Conservation (phyloP, 2,113 vertebrate genomes). For the Toxostoma redivivum region DNA sequence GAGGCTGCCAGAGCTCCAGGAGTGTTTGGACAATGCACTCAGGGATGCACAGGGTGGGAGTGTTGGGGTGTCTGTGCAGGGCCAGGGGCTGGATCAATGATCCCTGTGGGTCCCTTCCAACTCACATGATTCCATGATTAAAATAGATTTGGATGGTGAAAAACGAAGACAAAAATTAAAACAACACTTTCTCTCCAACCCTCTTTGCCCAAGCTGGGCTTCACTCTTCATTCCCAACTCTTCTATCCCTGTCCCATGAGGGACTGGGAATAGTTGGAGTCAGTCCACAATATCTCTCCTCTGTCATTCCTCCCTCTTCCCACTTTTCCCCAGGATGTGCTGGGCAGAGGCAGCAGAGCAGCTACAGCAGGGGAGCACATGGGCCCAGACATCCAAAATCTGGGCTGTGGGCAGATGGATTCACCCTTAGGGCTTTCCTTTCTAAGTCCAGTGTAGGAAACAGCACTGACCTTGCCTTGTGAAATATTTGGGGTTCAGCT, state of each 20-base stretch:
- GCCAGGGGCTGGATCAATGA: accelerated
- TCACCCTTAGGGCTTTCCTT: not conserved
- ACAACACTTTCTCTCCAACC: not conserved
- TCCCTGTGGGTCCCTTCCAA: not conserved
- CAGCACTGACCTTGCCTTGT: not conserved
- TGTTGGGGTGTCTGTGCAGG: not conserved
- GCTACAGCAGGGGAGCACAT: not conserved
- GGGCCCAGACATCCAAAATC: not conserved
- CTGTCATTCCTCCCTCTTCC: not conserved
- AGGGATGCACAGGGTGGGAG: not conserved
- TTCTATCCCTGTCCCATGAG: not conserved
- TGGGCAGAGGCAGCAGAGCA: not conserved
- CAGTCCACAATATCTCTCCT: not conserved
- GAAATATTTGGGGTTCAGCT: not conserved
- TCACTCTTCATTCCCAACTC: not conserved
- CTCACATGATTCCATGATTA: not conserved
- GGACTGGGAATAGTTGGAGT: not conserved
- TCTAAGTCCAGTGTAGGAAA: not conserved
- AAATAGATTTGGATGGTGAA: not conserved
- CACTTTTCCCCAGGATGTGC: not conserved
- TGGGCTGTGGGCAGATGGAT: not conserved
- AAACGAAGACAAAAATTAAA: not conserved
- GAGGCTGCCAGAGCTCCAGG: not conserved
- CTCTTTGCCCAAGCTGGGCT: not conserved
- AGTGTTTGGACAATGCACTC: accelerated